A percentile compares a stretch with the other conserved stretches of the same genome.
phyloP scores from a whole-genome alignment of 1,140 invertebrate genomes.

The Vollenhovia emeryi region DNA sequence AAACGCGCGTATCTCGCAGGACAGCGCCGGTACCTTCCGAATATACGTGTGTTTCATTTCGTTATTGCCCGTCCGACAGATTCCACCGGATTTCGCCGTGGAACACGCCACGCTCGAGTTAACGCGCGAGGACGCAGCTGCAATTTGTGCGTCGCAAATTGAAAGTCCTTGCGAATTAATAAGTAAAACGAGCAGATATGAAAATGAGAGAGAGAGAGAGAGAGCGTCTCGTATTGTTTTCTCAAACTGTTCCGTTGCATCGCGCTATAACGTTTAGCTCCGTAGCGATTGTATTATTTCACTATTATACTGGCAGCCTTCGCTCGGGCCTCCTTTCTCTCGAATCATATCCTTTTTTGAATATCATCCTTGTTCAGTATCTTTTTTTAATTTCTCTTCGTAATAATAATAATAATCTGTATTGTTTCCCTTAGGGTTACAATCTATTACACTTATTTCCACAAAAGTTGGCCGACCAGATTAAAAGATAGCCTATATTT shows the following conservation, averaged over 20 bases:
- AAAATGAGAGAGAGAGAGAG: not conserved
- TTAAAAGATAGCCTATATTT: too few relatives aligned
- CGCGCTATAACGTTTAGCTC: not conserved
- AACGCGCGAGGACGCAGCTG: not conserved
- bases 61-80: constrained; percentile 25
- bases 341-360: too few relatives aligned
- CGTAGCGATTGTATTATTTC: not conserved
- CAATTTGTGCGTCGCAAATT: constrained; percentile 29
- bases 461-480: too few relatives aligned
- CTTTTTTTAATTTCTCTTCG: too few relatives aligned
- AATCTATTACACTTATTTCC: too few relatives aligned
- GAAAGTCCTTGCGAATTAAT: constrained; percentile 16
- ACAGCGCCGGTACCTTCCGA: not conserved
- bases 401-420: too few relatives aligned
- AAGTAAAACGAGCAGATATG: not conserved
- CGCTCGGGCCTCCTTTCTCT: too few relatives aligned
- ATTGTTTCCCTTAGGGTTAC: too few relatives aligned
- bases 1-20: constrained; percentile 2
- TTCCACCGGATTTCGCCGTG: constrained; percentile 4
- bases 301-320: too few relatives aligned
- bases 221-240: not conserved
- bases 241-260: not conserved
- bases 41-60: constrained; percentile 20
- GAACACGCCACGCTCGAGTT: not conserved
- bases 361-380: too few relatives aligned